phyloP scores from a whole-genome alignment of 2,113 vertebrate genomes.

The Gopherus flavomarginatus region DNA sequence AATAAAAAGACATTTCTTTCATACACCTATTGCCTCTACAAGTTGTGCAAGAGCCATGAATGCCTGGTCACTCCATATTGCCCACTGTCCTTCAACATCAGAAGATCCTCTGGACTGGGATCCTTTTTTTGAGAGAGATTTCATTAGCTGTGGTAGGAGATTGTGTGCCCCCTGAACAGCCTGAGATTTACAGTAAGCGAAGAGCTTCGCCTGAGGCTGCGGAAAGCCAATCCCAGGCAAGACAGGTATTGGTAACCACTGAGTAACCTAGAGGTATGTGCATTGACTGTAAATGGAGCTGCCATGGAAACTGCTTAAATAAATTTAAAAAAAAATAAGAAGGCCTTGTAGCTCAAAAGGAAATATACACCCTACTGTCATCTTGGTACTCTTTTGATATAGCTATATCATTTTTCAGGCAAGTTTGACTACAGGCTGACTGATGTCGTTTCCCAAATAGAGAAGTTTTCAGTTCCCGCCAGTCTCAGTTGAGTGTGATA shows the following conservation, averaged over 20 bases:
- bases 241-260: not conserved
- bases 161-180: not conserved
- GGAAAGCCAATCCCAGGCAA: not conserved
- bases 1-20: no score
- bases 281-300: not conserved
- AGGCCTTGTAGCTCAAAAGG: not conserved
- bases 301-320: not conserved
- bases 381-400: not conserved
- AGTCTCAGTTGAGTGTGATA: not conserved
- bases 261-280: not conserved
- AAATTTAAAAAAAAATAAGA: not conserved
- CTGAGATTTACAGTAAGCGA: not conserved
- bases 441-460: no score
- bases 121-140: not conserved
- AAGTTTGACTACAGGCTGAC: constrained; percentile 23
- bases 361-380: not conserved
- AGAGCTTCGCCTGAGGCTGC: not conserved
- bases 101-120: not conserved
- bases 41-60: not conserved
- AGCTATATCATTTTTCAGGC: constrained; percentile 6
- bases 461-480: not conserved
- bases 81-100: not conserved
- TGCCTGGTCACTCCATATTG: not conserved
- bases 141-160: no score
- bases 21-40: no score